Evolutionary conservation across 2,113 vertebrate genomes (phyloP).

Genomic region (Sapajus apella): DNA sequence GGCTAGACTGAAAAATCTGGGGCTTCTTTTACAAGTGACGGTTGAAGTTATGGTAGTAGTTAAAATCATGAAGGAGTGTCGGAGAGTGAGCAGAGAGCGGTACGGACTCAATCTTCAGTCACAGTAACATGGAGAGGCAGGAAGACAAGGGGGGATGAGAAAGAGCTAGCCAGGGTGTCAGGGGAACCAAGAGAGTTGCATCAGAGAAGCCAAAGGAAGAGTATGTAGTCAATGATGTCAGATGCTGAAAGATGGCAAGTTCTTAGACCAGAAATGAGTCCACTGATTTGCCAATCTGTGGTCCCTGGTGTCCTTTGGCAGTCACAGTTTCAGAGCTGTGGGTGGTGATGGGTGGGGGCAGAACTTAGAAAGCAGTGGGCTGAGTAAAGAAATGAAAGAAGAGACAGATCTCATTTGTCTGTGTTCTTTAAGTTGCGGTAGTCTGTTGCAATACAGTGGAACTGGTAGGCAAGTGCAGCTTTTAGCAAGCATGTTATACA

Average conservation of each 20-base stretch:
- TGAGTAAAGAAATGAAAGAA: neutral
- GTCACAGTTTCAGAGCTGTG: neutral
- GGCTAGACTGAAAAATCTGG: neutral
- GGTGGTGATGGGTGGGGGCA: neutral
- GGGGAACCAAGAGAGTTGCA: neutral
- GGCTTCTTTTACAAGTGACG: neutral
- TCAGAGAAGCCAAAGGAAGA: neutral
- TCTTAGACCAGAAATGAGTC: neutral
- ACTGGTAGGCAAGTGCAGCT: neutral
- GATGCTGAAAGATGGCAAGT: neutral
- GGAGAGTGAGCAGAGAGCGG: neutral
- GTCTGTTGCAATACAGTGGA: neutral
- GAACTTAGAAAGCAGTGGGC: constrained; percentile 31
- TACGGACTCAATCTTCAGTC: neutral
- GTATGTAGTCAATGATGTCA: neutral
- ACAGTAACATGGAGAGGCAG: neutral
- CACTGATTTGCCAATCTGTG: constrained; percentile 45
- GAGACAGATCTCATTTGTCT: neutral
- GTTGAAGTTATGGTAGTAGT: neutral
- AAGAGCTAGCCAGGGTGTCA: neutral
- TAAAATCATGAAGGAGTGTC: neutral
- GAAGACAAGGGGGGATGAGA: neutral
- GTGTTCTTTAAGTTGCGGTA: neutral
- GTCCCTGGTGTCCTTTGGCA: constrained; percentile 50
- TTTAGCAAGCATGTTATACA: neutral